Evolutionary conservation across 1,140 invertebrate species (phyloP).

Genomic region (Lethrus apterus): DNA sequence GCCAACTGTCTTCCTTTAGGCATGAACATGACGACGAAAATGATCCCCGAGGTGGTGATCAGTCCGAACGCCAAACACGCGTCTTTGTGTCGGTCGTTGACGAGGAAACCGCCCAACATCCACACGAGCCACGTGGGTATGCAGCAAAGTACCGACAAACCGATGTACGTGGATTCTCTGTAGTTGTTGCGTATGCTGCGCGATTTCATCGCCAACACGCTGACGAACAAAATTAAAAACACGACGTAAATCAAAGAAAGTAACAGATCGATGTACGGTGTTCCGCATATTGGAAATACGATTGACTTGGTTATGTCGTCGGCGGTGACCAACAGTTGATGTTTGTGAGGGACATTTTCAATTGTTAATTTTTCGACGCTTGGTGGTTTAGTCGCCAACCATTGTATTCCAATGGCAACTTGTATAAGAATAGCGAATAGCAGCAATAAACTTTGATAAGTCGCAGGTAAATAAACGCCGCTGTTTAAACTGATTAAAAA

Average conservation of each 20-base stretch:
- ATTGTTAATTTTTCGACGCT: constrained; percentile 46
- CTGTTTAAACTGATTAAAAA: constrained; percentile 86
- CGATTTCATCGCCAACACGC: constrained; percentile 73
- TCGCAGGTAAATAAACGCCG: constrained; percentile 86
- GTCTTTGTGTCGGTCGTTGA: constrained; percentile 70
- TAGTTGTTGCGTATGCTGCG: constrained; percentile 88
- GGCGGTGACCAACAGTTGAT: constrained; percentile 39
- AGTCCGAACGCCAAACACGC: constrained; percentile 83
- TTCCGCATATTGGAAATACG: constrained; percentile 50
- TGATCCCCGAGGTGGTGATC: constrained; percentile 69
- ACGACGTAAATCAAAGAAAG: constrained; percentile 75
- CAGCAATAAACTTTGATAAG: constrained; percentile 81
- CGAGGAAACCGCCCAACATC: constrained; percentile 65
- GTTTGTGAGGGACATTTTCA: constrained; percentile 29
- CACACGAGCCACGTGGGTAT: constrained; percentile 84
- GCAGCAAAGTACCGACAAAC: constrained; percentile 71
- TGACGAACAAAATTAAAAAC: constrained; percentile 76
- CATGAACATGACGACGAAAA: constrained; percentile 90
- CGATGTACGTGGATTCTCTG: constrained; percentile 83
- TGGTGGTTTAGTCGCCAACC: constrained; percentile 70
- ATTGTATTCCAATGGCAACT: constrained; percentile 80
- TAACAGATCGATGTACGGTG: constrained; percentile 61
- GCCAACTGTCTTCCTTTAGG: constrained; percentile 87
- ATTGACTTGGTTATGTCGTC: constrained; percentile 38
- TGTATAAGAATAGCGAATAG: constrained; percentile 86